A percentile compares a stretch with the other conserved stretches of the same genome.
Conservation (phyloP, 2,888 invertebrate genomes). For the Suillia variegata region DNA sequence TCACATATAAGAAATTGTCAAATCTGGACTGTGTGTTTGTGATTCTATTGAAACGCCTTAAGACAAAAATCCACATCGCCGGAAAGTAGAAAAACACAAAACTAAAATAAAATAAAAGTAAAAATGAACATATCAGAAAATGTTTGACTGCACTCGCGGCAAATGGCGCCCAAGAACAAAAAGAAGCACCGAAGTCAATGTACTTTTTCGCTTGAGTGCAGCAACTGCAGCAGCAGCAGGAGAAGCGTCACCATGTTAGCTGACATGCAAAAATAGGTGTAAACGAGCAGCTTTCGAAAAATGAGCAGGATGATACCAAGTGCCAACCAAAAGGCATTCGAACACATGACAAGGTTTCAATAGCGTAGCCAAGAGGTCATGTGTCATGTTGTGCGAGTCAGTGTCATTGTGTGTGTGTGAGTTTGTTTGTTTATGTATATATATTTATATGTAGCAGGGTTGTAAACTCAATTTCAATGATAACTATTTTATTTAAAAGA, state of each 20-base stretch:
- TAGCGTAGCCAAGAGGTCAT: slow-evolving; percentile 13
- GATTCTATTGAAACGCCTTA: too few species aligned
- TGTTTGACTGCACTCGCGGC: not conserved
- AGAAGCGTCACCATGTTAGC: not conserved
- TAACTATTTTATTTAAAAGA: too few species aligned
- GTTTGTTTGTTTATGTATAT: too few species aligned
- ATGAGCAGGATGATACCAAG: not conserved
- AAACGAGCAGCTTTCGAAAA: slow-evolving; percentile 22
- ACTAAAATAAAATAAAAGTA: too few species aligned
- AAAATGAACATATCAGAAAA: not conserved
- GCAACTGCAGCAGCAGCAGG: too few species aligned
- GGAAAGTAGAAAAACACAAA: too few species aligned
- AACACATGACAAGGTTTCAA: slow-evolving; percentile 14
- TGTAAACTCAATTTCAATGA: too few species aligned
- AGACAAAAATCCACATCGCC: too few species aligned
- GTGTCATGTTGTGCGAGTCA: slow-evolving; percentile 1
- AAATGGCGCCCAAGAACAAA: not conserved
- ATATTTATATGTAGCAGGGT: too few species aligned
- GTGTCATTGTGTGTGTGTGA: too few species aligned
- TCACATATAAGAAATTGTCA: too few species aligned
- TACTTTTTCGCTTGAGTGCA: not conserved
- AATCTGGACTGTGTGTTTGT: too few species aligned
- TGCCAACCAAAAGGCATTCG: slow-evolving; percentile 6
- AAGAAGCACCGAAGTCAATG: not conserved
- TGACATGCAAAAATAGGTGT: slow-evolving; percentile 26